phyloP scores from a whole-genome alignment of 2,797 vertebrate species.

The Corythornis leucogaster region DNA sequence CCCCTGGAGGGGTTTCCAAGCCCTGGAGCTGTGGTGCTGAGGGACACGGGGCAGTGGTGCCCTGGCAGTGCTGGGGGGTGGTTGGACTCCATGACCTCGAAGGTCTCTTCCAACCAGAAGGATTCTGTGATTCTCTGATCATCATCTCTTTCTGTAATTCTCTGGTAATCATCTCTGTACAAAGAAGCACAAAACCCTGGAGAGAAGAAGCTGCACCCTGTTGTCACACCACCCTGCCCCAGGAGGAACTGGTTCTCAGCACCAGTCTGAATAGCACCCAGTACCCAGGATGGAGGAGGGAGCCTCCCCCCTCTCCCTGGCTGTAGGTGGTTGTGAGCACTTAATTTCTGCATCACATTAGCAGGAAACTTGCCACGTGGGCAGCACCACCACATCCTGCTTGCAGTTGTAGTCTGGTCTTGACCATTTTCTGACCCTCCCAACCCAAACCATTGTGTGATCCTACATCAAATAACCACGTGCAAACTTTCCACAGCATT shows the following conservation, averaged over 20 bases:
- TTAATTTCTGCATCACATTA: neutral
- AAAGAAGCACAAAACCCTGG: fast-evolving
- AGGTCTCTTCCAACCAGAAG: neutral
- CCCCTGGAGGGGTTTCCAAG: neutral
- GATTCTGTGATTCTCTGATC: neutral
- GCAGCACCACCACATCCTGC: too few species aligned
- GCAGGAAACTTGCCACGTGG: too few species aligned
- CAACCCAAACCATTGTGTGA: neutral
- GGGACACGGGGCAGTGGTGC: neutral
- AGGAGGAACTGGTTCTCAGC: neutral
- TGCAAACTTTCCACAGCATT: neutral
- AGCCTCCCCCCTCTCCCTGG: neutral
- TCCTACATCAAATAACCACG: neutral
- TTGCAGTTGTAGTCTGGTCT: neutral
- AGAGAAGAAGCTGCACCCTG: fast-evolving
- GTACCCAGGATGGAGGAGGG: neutral
- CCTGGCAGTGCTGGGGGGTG: neutral
- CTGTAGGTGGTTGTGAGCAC: neutral
- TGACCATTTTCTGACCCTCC: neutral
- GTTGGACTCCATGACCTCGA: neutral
- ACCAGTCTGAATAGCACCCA: fast-evolving
- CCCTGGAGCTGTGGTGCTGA: neutral
- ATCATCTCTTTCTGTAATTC: neutral
- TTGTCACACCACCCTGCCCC: fast-evolving
- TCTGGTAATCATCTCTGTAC: too few species aligned